Evolutionary conservation across 2,113 vertebrate species (phyloP).

Genomic region (Eublepharis macularius): DNA sequence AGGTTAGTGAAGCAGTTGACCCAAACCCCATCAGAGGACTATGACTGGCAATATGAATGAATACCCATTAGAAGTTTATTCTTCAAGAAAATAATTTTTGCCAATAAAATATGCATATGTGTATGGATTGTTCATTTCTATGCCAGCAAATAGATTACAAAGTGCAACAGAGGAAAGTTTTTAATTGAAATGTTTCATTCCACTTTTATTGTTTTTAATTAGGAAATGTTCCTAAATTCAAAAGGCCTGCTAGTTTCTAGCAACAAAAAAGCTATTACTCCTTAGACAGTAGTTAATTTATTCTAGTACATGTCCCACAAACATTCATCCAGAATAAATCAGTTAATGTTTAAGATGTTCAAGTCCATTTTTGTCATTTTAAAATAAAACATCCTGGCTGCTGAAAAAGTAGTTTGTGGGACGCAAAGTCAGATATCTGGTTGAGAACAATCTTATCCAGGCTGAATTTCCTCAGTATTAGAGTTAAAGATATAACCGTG

Average conservation of each 20-base stretch:
- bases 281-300: not conserved
- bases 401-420: not conserved
- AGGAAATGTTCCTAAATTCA: not conserved
- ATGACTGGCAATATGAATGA: conserved; percentile 2
- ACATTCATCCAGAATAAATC: not conserved
- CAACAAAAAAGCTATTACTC: not conserved
- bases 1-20: conserved; percentile 35
- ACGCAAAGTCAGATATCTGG: not conserved
- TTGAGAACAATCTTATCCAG: conserved; percentile 35
- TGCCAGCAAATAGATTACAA: conserved; percentile 35
- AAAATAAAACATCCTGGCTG: not conserved
- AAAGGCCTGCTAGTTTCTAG: not conserved
- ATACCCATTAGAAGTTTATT: conserved; percentile 44
- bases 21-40: not conserved
- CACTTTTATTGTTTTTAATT: not conserved
- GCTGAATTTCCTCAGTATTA: conserved; percentile 55
- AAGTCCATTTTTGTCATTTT: not conserved
- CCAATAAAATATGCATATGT: not conserved
- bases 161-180: conserved; percentile 28
- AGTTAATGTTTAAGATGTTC: not conserved
- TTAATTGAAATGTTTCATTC: not conserved
- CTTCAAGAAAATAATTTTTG: conserved; percentile 42
- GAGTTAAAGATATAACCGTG: conserved; percentile 55
- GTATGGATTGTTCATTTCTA: conserved; percentile 37
- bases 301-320: not conserved